These are phyloP conservation scores for Collichthys lucidus DNA, from an alignment of 2,113 vertebrate genomes.

Conservation along the genomic window DNA sequence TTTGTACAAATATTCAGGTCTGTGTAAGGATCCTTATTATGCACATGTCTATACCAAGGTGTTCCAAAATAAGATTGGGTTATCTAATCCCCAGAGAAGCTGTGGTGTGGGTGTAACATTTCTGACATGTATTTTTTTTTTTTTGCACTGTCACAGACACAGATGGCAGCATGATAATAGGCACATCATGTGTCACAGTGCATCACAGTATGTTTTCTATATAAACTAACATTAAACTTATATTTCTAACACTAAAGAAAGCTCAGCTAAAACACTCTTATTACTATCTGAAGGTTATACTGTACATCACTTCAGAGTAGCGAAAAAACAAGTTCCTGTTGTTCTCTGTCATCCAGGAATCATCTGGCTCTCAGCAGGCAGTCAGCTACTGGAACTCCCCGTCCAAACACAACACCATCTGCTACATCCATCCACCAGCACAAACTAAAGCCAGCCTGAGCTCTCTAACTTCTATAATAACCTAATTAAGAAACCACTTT, in stretches of 20 bases:
- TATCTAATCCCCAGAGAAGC: not conserved
- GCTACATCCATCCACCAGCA: constrained; percentile 49
- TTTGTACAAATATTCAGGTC: not conserved
- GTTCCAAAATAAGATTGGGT: constrained; percentile 17
- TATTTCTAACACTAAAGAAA: not conserved
- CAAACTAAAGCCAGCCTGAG: constrained; percentile 29
- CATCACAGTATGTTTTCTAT: not conserved
- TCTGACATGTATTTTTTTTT: not conserved
- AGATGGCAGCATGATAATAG: not conserved
- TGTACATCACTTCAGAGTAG: constrained; percentile 4
- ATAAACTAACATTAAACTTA: not conserved
- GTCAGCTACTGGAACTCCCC: constrained; percentile 27
- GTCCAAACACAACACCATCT: constrained; percentile 69
- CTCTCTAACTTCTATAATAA: constrained; percentile 30
- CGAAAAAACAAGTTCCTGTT: constrained; percentile 45
- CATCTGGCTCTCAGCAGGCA: constrained; percentile 36
- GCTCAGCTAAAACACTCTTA: not conserved
- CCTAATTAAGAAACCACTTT: constrained; percentile 29
- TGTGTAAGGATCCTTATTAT: not conserved
- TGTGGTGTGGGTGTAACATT: not conserved
- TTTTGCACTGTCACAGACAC: not conserved
- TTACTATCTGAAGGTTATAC: not conserved
- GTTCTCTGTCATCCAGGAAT: constrained; percentile 43
- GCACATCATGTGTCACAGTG: not conserved
- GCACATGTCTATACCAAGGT: not conserved